phyloP scores from a whole-genome alignment of 1,140 invertebrate species.

The Ceratoteleas bidentatus region DNA sequence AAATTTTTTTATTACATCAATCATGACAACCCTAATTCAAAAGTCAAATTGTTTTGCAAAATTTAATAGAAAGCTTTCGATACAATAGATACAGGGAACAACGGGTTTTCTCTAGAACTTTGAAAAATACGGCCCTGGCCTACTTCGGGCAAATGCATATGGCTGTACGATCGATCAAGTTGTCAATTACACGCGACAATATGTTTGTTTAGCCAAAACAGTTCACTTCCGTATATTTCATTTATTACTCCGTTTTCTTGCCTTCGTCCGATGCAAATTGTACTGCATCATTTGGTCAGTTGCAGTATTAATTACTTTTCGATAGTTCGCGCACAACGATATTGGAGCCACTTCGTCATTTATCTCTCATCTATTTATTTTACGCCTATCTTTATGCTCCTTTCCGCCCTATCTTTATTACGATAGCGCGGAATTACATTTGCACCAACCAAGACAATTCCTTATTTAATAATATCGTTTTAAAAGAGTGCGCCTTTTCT shows the following conservation, averaged over 20 bases:
- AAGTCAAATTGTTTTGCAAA: too few relatives aligned
- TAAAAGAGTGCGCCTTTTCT: constrained; percentile 23
- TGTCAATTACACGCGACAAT: constrained; percentile 47
- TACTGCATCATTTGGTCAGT: constrained; percentile 22
- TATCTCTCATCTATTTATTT: constrained; percentile 61
- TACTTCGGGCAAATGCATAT: constrained; percentile 25
- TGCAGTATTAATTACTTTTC: constrained; percentile 63
- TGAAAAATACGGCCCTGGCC: constrained; percentile 43
- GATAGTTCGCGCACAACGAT: constrained; percentile 53
- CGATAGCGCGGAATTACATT: constrained; percentile 42
- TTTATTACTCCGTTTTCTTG: constrained; percentile 31
- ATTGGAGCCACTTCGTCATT: constrained; percentile 32
- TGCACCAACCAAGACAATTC: constrained; percentile 32
- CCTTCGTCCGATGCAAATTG: constrained; percentile 15
- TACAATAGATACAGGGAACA: too few relatives aligned
- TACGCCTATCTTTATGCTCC: constrained; percentile 46
- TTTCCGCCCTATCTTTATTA: constrained; percentile 56
- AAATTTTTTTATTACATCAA: too few relatives aligned
- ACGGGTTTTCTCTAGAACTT: too few relatives aligned
- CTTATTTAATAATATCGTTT: constrained; percentile 41
- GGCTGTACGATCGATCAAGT: constrained; percentile 41
- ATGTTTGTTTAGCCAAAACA: constrained; percentile 39
- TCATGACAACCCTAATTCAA: too few relatives aligned
- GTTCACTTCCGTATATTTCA: constrained; percentile 45
- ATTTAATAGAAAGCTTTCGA: too few relatives aligned